Evolutionary conservation across 2,888 invertebrate species (phyloP), one percentile per base, ranked within the genome.

Genomic region (Hemithea aestivaria): DNA sequence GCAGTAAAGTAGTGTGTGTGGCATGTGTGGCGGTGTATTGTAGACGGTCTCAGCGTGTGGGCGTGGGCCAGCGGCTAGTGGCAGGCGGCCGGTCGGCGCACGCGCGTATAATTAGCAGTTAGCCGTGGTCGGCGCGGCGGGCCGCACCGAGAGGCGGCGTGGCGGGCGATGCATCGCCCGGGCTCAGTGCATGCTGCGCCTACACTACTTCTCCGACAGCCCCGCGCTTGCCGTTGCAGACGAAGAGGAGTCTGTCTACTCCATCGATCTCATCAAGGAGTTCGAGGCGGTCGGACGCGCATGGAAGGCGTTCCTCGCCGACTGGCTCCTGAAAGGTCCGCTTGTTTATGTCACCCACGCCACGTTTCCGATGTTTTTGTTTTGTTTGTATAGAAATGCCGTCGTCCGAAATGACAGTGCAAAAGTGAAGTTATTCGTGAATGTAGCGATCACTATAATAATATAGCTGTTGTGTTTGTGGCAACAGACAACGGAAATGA

Each of bases 251-350:
- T 82, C 89, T 54, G 93, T 93, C 63, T 94, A 94, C 84, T 91
- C 93, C 54, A 87, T 93, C 76, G 94, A 94, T 74, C 92, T 94
- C 76, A 95, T 95, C 85, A 94, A 94, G 88, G 95, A 95, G 84
- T 95, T 95, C 80, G 95, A 94, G 69, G 89, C 91, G 51, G 90
- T 94, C 58, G 92, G 93, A 57, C 91, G 92, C 54, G 91, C 91
- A 40, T 93, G 94, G 90, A 94, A 92, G 79, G 91, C 91, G 63
- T 91, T 91, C 84, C 89, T 94, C 62, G 91, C 91, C 53, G 92
- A 93, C 73, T 87, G 92, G 65, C 88, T 94, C 54, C 73, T 80
- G 56, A 68, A 83, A 84, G 84, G 84, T 83, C 77, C 66, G 73
- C 62, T 71, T 72, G 73, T 74, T 72, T 73, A 66, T 67, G 54